Conservation (phyloP, 2,113 vertebrate species). For the Rhinopomastus cyanomelas region DNA sequence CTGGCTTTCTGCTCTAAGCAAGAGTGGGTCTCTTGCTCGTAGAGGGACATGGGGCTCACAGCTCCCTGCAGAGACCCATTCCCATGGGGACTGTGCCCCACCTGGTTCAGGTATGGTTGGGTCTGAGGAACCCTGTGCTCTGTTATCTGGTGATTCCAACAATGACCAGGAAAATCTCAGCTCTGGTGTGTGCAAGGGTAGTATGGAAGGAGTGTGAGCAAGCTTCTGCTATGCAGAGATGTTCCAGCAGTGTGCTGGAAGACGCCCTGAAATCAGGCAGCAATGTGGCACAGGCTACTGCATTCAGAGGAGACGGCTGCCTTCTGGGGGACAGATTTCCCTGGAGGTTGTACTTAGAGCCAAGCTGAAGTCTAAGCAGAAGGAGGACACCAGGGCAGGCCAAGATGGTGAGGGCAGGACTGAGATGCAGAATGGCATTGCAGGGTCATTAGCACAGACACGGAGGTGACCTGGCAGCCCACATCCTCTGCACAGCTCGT, state of each 20-base stretch:
- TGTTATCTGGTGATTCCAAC: neutral
- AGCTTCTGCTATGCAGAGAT: neutral
- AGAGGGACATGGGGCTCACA: neutral
- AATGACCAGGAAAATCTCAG: neutral
- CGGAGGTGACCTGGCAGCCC: accelerated
- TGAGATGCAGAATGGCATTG: accelerated
- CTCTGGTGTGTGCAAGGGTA: neutral
- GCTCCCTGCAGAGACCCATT: neutral
- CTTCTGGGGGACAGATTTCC: neutral
- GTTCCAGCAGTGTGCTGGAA: neutral
- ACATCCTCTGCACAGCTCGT: neutral
- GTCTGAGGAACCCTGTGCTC: neutral
- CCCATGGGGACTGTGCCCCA: neutral
- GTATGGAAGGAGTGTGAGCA: neutral
- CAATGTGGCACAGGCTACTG: neutral
- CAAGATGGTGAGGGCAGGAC: neutral
- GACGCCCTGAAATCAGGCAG: neutral
- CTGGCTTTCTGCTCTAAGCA: neutral
- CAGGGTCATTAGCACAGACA: neutral
- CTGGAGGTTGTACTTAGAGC: neutral
- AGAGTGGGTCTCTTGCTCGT: neutral
- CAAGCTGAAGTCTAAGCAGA: neutral
- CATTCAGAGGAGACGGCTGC: neutral
- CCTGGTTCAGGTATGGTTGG: neutral
- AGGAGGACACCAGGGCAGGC: neutral